phyloP scores from a whole-genome alignment of 2,797 vertebrate genomes.

The Macropus fuliginosus region DNA sequence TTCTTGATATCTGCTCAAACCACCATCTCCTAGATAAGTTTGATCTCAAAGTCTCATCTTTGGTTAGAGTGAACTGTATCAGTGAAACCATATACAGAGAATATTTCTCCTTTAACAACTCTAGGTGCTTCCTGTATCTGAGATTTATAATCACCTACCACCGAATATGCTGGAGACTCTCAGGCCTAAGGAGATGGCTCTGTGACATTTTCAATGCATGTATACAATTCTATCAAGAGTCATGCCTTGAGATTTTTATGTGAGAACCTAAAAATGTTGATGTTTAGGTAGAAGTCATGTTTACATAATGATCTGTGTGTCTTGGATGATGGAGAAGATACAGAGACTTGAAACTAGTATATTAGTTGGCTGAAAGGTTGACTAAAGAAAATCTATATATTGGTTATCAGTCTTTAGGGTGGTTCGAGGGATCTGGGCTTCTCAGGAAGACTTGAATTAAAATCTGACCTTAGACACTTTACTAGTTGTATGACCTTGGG shows the following conservation, averaged over 20 bases:
- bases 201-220: too few species aligned
- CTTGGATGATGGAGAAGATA: background rate
- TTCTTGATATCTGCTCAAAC: background rate
- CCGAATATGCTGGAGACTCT: too few species aligned
- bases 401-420: background rate
- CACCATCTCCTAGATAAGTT: background rate
- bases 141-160: too few species aligned
- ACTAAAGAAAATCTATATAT: background rate
- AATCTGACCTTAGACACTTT: background rate
- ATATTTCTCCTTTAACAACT: background rate
- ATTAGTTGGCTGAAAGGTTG: background rate
- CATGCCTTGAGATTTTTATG: too few species aligned
- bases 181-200: too few species aligned
- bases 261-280: too few species aligned
- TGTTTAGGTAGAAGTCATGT: too few species aligned
- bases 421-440: background rate
- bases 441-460: background rate
- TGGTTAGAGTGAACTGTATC: background rate
- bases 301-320: background rate
- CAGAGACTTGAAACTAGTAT: background rate
- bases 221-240: too few species aligned
- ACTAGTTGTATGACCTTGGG: background rate
- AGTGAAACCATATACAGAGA: background rate
- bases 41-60: background rate
- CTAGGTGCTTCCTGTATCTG: background rate